Percentiles rank a stretch among this genome's conserved stretches.
Conservation (phyloP, 2,113 vertebrate genomes). For the Ceyx cyanopectus region DNA sequence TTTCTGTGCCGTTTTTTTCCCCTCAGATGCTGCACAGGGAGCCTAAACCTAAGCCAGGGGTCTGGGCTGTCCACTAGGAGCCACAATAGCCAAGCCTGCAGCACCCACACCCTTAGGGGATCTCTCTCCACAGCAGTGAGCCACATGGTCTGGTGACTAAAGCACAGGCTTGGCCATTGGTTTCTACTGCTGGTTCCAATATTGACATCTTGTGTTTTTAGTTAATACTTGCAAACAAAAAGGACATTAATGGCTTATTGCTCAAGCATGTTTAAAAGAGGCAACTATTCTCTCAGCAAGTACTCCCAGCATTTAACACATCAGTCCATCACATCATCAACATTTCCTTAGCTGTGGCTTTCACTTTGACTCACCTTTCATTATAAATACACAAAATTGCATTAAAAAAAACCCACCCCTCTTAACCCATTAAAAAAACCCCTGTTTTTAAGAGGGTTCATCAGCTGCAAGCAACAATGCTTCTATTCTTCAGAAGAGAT, state of each 20-base stretch:
- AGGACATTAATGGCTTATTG: neutral
- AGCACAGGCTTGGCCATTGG: neutral
- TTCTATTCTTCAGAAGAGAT: neutral
- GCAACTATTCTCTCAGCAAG: neutral
- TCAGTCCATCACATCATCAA: neutral
- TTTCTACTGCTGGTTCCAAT: constrained; percentile 14
- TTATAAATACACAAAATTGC: neutral
- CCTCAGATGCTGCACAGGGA: neutral
- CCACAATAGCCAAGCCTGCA: neutral
- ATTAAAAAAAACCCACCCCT: neutral
- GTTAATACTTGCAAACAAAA: constrained; percentile 29
- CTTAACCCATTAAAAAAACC: neutral
- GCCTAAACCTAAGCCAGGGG: neutral
- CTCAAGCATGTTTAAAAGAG: neutral
- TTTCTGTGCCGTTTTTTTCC: neutral
- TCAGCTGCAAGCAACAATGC: neutral
- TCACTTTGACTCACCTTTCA: neutral
- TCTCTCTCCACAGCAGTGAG: neutral
- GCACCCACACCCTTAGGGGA: neutral
- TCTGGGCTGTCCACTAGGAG: neutral
- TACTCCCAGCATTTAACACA: neutral
- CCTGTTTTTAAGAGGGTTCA: neutral
- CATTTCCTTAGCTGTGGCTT: neutral
- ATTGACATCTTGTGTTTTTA: constrained; percentile 48
- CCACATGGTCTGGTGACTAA: neutral